A percentile compares a stretch with the other conserved stretches of the same genome.
Conservation (phyloP, 2,113 vertebrate genomes). For the Hylia prasina region DNA sequence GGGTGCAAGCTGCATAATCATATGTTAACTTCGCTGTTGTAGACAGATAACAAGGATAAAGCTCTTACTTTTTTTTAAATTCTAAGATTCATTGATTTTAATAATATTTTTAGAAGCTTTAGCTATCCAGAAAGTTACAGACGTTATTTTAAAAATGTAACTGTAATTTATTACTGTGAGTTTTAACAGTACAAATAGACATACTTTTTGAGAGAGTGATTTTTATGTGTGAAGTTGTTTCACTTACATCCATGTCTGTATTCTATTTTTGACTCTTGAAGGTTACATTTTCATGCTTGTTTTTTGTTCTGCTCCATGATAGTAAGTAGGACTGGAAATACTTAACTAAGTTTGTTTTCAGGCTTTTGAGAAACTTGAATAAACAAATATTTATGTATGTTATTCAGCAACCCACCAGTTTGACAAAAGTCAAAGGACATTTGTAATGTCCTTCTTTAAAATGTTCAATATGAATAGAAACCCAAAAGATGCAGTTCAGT, state of each 20-base stretch:
- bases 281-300: background rate
- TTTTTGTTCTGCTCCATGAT: background rate
- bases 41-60: conserved; percentile 70
- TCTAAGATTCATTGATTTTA: conserved; percentile 71
- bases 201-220: background rate
- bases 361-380: background rate
- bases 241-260: background rate
- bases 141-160: conserved; percentile 35
- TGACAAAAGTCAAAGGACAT: background rate
- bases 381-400: background rate
- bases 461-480: background rate
- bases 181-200: background rate
- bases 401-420: background rate
- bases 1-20: conserved; percentile 68
- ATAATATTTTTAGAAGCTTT: conserved; percentile 64
- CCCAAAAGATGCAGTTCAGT: background rate
- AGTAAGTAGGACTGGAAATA: background rate
- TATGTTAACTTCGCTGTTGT: conserved; percentile 66
- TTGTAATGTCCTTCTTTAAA: background rate
- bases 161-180: conserved; percentile 48
- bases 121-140: conserved; percentile 50
- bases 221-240: background rate
- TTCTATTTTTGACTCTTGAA: background rate
- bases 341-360: background rate
- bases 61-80: conserved; percentile 51